Percentiles rank a stretch among this genome's conserved stretches.
Evolutionary conservation across 1,140 invertebrate genomes (phyloP).

Genomic region (Drosophila nebulosa): DNA sequence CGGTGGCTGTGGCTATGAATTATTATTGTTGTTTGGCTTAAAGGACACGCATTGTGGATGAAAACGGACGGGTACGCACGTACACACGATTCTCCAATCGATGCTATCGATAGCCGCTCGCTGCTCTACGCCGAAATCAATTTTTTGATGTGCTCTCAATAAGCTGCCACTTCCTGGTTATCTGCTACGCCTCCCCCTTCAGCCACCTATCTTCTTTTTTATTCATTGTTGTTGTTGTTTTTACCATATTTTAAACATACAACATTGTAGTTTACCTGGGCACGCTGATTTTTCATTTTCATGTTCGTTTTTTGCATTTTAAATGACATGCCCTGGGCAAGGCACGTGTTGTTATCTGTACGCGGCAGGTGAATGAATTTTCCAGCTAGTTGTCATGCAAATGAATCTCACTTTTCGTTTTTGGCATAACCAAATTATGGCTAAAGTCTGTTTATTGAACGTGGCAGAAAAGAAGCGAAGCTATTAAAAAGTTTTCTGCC

Average conservation of each 20-base stretch:
- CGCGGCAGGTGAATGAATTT: constrained; percentile 48
- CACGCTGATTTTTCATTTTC: constrained; percentile 7
- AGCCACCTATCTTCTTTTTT: constrained; percentile 29
- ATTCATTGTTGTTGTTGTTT: constrained; percentile 40
- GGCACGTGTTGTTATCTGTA: constrained; percentile 44
- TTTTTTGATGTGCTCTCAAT: constrained; percentile 72
- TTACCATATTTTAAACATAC: constrained; percentile 48
- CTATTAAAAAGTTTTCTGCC: constrained; percentile 61
- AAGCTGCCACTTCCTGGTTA: constrained; percentile 73
- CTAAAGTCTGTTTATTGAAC: constrained; percentile 14
- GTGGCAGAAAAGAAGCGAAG: constrained; percentile 13
- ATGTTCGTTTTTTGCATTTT: constrained; percentile 48
- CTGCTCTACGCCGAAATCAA: constrained; percentile 57
- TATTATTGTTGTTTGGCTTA: constrained; percentile 72
- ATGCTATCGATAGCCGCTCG: constrained; percentile 43
- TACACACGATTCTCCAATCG: constrained; percentile 49
- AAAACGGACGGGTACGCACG: constrained; percentile 37
- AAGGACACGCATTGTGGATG: constrained; percentile 16
- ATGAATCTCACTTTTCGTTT: constrained; percentile 47
- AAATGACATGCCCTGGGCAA: constrained; percentile 28
- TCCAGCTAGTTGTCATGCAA: constrained; percentile 54
- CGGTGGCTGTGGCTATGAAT: constrained; percentile 60
- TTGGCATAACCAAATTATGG: constrained; percentile 58
- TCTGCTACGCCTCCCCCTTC: constrained; percentile 37
- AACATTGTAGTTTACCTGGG: background rate